These are phyloP conservation scores for Platycercus adscitus DNA, from an alignment of 2,113 vertebrate genomes.

Conservation along the genomic window DNA sequence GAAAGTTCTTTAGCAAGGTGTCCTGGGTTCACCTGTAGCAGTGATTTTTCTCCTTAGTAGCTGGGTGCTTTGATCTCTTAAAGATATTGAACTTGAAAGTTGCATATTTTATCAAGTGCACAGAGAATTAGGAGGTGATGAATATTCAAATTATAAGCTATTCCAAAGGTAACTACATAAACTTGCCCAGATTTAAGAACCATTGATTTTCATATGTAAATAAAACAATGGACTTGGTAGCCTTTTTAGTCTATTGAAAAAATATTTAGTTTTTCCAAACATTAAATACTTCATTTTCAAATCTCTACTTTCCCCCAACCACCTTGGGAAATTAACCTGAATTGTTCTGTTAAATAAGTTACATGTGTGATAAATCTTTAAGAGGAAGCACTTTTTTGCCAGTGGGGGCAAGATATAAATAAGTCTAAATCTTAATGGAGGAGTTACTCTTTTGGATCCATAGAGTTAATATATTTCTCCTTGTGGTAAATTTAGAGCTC, in stretches of 20 bases:
- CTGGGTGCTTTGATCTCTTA: neutral
- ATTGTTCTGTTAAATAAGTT: neutral
- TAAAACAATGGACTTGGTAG: neutral
- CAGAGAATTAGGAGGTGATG: neutral
- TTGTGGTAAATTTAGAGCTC: conserved; percentile 79
- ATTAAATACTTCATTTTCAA: neutral
- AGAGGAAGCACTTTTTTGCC: neutral
- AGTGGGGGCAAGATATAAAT: neutral
- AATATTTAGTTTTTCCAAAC: neutral
- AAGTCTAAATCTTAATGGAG: neutral
- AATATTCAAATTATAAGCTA: neutral
- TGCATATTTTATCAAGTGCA: neutral
- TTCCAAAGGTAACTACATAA: neutral
- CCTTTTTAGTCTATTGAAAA: neutral
- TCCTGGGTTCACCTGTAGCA: neutral
- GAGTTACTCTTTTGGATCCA: neutral
- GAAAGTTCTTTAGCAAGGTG: neutral
- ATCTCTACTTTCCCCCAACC: neutral
- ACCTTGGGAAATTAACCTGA: neutral
- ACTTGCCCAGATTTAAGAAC: neutral
- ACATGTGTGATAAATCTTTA: neutral
- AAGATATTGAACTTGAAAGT: neutral
- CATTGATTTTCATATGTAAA: neutral
- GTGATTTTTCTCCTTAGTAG: neutral
- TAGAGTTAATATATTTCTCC: neutral